These are phyloP conservation scores for Hydractinia symbiolongicarpus DNA, from an alignment of 30 jellyfish, hydroid and myxozoan genomes.

Conservation along the genomic window DNA sequence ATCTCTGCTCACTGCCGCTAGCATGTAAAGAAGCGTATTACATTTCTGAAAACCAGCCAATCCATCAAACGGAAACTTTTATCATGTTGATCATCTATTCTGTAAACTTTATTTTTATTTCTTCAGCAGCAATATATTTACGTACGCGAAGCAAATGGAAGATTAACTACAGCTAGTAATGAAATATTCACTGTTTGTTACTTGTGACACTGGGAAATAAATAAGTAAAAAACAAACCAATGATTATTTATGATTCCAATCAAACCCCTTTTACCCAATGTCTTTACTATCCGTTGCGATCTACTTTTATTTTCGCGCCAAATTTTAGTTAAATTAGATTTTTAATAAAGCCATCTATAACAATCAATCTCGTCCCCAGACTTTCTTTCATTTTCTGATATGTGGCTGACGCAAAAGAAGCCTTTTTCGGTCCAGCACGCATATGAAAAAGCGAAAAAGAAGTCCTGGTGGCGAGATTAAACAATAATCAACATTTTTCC, in stretches of 20 bases:
- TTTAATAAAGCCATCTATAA: no score
- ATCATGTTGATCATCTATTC: not conserved
- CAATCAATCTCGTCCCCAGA: no score
- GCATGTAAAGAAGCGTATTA: conserved; percentile 3
- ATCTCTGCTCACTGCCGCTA: not conserved
- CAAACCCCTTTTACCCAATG: not conserved
- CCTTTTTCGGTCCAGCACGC: no score
- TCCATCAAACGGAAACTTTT: not conserved
- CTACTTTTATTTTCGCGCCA: no score
- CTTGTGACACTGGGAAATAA: not conserved
- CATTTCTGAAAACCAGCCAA: not conserved
- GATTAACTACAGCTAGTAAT: not conserved
- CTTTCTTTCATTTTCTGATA: no score
- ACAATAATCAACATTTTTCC: no score
- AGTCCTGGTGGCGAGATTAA: no score
- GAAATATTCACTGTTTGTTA: not conserved
- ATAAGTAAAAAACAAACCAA: not conserved
- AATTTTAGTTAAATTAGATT: no score
- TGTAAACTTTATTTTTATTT: not conserved
- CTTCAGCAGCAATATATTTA: not conserved
- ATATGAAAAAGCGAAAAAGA: no score
- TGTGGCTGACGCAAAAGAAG: no score
- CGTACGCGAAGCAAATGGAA: not conserved
- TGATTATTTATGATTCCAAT: not conserved
- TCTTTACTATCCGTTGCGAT: no score